These are phyloP conservation scores for Phenganax stokvisi DNA, from an alignment of 92 coral and sea anemone genomes.

Conservation along the genomic window DNA sequence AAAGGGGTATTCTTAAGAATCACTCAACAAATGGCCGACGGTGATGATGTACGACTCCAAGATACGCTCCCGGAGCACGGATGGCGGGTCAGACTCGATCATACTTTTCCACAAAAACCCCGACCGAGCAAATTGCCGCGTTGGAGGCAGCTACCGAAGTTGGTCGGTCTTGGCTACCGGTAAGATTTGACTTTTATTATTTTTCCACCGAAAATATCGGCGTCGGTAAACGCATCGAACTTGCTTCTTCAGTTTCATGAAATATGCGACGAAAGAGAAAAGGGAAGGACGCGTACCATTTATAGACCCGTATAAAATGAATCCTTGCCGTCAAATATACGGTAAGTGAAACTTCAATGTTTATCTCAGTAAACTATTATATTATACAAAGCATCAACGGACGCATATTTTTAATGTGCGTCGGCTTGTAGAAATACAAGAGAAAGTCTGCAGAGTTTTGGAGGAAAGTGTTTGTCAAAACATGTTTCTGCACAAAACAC, in stretches of 20 bases:
- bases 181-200: constrained; percentile 11
- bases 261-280: constrained; percentile 84
- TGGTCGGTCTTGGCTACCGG: constrained; percentile 95
- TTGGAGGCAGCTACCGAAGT: constrained; percentile 93
- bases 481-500: too few species aligned
- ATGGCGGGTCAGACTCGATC: constrained; percentile 92
- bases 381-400: too few species aligned
- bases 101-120: constrained; percentile 79
- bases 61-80: constrained; percentile 78
- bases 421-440: too few species aligned
- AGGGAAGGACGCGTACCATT: constrained; percentile 91
- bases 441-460: too few species aligned
- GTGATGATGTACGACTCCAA: constrained; percentile 50
- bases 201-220: too few species aligned
- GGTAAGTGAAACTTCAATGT: constrained; percentile 50
- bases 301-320: constrained; percentile 85
- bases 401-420: too few species aligned
- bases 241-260: constrained; percentile 64
- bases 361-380: background rate
- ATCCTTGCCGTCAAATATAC: constrained; percentile 95
- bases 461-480: too few species aligned
- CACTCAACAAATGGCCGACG: constrained; percentile 39
- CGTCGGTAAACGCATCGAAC: background rate
- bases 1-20: background rate
- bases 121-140: constrained; percentile 91